Conservation (phyloP, 1,140 invertebrate species). For the Spodoptera frugiperda region DNA sequence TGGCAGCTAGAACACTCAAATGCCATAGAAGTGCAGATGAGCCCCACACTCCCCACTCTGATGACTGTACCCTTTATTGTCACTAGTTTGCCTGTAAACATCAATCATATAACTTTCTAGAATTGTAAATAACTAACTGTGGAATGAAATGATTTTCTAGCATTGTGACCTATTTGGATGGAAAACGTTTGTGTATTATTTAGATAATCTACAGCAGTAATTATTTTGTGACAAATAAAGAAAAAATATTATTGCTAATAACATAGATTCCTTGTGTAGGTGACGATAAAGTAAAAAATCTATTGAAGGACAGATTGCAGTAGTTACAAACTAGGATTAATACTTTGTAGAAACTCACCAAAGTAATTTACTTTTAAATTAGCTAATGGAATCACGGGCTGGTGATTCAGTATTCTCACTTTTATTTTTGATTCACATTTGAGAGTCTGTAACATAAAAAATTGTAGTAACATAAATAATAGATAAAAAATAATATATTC, state of each 20-base stretch:
- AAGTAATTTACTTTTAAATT: constrained; percentile 92
- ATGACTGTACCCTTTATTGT: constrained; percentile 95
- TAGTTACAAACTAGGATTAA: too few species aligned
- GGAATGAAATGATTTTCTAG: too few species aligned
- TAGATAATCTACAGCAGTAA: too few species aligned
- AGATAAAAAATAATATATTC: neutral
- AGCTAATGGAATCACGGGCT: constrained; percentile 89
- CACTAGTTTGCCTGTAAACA: constrained; percentile 91
- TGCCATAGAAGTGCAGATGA: constrained; percentile 92
- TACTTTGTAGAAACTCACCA: constrained; percentile 85
- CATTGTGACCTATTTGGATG: too few species aligned
- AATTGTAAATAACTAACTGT: too few species aligned
- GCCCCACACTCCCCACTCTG: constrained; percentile 91
- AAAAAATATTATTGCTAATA: too few species aligned
- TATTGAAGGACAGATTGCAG: too few species aligned
- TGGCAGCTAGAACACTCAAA: constrained; percentile 92
- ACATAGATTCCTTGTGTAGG: too few species aligned
- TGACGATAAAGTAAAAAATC: too few species aligned
- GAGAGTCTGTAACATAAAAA: constrained; percentile 78
- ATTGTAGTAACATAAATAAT: too few species aligned
- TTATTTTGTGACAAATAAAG: too few species aligned
- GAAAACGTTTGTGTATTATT: too few species aligned
- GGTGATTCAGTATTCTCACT: constrained; percentile 90
- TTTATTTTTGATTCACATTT: constrained; percentile 82
- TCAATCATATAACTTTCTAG: neutral